Base-by-base conservation (phyloP, 1,140 invertebrate genomes). In the Cepaea nemoralis region DNA sequence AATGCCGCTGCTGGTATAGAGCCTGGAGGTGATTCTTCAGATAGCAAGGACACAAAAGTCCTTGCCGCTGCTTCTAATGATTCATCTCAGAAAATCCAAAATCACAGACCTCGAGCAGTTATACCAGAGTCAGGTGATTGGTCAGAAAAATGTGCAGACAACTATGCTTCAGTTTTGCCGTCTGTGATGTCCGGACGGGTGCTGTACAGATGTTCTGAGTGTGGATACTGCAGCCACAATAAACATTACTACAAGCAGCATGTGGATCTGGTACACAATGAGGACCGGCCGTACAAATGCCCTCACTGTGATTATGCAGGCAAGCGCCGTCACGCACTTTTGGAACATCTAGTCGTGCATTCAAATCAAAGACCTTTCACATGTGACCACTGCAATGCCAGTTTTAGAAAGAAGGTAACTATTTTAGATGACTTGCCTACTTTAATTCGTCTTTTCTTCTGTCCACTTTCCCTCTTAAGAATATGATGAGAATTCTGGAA, bases 221-320 rank as follows among this genome's bases (percentile, higher is more conserved):
- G 90, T 84, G 89, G 88, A 63, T 91, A 91, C 73, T 86, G 85
- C 27, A 91, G 87, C 79, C 83, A 88, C 71, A 91, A 91, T 75
- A 91, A 91, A 73, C 87, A 88, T 80, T 91, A 91, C 77, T 83
- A 90, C 37, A 91, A 90, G 76, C 90, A 91, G 80, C 90, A 91
- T 83, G 85, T 90, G 31, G 89, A 90, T 71, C 86, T 91, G 14
- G 90, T 91, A 27, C 90, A 91, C 81, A 88, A 82, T 50, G 84
- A 87, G 35, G 88, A 87, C n/a, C 80, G 90, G 31, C 89, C 89
- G 14, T 91, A 86, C 80, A 91, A 91, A 73, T 91, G 90, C 83
- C 90, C 90, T 3, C 90, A 87, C 80, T 91, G 90, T 83, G 90
- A 91, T 81, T 91, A 91, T 83, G 90, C 90, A 63, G 90, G 90